phyloP scores from a whole-genome alignment of 1,140 invertebrate genomes.

The Scylla paramamosain region DNA sequence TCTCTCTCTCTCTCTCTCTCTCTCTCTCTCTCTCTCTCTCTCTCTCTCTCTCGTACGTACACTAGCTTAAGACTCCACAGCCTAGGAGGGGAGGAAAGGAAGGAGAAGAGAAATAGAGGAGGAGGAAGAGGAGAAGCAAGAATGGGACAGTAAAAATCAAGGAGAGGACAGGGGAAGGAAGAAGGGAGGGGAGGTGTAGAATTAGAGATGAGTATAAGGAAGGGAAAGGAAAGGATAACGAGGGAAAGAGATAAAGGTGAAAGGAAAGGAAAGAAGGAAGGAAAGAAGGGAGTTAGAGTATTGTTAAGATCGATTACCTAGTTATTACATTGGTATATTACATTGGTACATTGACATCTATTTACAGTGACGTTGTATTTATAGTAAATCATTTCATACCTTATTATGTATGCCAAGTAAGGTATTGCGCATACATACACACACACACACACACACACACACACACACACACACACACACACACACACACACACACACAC shows the following conservation, averaged over 20 bases:
- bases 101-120: background rate
- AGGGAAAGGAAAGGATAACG: background rate
- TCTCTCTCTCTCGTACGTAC: background rate
- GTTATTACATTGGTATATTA: background rate
- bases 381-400: background rate
- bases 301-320: background rate
- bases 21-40: constrained; percentile 41
- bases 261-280: background rate
- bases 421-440: background rate
- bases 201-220: background rate
- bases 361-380: background rate
- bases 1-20: constrained; percentile 41
- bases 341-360: background rate
- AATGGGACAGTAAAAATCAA: background rate
- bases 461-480: background rate
- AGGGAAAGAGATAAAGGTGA: background rate
- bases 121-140: background rate
- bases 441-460: constrained; percentile 26
- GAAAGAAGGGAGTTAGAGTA: background rate
- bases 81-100: background rate
- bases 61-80: background rate
- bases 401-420: background rate
- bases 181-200: background rate
- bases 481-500: background rate
- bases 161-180: background rate